These are phyloP conservation scores for Ifrita kowaldi DNA, from an alignment of 2,113 vertebrate species.

Conservation along the genomic window DNA sequence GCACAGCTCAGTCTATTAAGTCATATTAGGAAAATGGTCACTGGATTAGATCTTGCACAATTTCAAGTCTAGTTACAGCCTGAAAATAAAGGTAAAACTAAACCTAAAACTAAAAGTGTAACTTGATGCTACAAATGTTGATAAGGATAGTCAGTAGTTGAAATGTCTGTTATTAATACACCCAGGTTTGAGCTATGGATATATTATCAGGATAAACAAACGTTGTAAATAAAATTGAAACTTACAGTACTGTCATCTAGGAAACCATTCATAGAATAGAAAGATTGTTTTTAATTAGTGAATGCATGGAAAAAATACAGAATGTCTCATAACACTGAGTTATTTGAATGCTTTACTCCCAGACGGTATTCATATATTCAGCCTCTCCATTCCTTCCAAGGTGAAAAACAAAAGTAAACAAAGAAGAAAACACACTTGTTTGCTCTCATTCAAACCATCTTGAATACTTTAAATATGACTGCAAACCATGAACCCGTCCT, in stretches of 20 bases:
- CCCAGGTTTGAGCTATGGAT: background rate
- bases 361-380: background rate
- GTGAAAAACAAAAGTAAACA: slow-evolving; percentile 9
- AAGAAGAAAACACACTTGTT: background rate
- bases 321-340: background rate
- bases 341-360: slow-evolving; percentile 7
- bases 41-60: background rate
- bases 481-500: background rate
- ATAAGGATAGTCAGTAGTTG: background rate
- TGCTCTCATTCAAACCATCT: background rate
- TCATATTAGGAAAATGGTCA: background rate
- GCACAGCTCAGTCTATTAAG: background rate
- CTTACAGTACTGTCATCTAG: slow-evolving; percentile 13
- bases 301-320: background rate
- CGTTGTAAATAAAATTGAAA: slow-evolving; percentile 56
- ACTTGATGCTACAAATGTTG: background rate
- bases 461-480: background rate
- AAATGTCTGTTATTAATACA: slow-evolving; percentile 33
- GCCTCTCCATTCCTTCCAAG: background rate
- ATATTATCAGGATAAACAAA: slow-evolving; percentile 40
- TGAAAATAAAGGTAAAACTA: background rate
- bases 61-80: background rate
- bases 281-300: slow-evolving; percentile 29
- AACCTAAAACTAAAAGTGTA: background rate
- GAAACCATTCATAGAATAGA: slow-evolving; percentile 18